Evolutionary conservation across 2,888 invertebrate species (phyloP).

Genomic region (Nephrotoma flavescens): DNA sequence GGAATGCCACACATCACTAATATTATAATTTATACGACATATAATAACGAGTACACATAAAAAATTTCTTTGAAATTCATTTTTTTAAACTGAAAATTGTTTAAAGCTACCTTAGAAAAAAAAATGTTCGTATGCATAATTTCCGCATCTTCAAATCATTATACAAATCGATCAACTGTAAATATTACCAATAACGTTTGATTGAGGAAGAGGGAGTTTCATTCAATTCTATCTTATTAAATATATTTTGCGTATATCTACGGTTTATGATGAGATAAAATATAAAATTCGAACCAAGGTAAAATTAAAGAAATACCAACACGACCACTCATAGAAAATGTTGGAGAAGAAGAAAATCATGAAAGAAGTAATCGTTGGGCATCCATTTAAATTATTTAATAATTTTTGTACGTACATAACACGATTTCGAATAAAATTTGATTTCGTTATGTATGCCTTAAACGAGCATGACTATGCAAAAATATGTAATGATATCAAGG

Average conservation of each 20-base stretch:
- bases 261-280: background rate
- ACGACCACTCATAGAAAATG: background rate
- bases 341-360: background rate
- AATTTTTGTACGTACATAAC: background rate
- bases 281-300: background rate
- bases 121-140: background rate
- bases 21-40: background rate
- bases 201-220: background rate
- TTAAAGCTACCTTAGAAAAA: background rate
- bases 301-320: background rate
- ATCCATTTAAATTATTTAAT: background rate
- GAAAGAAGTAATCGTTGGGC: background rate
- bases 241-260: background rate
- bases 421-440: background rate
- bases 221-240: background rate
- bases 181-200: background rate
- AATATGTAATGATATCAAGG: background rate
- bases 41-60: background rate
- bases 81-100: background rate
- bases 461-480: background rate
- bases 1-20: background rate
- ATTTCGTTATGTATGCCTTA: background rate
- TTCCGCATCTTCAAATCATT: background rate
- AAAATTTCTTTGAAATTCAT: background rate
- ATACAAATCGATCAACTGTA: background rate